Conservation (phyloP, 2,113 vertebrate species). For the Uropsilus gracilis region DNA sequence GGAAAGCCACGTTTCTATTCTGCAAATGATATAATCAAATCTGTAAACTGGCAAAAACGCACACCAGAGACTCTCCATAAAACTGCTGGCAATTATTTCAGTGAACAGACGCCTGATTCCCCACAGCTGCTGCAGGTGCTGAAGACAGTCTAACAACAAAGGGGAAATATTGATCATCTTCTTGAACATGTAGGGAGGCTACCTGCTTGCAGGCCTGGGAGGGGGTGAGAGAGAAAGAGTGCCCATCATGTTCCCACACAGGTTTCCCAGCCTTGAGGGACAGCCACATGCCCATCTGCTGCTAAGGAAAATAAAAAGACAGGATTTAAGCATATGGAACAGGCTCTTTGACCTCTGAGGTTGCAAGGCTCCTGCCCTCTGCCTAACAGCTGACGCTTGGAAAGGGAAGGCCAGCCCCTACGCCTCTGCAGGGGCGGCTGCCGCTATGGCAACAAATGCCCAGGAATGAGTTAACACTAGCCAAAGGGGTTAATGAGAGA, state of each 20-base stretch:
- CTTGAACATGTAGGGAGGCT: conserved; percentile 59
- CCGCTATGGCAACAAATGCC: conserved; percentile 70
- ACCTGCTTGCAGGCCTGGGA: conserved; percentile 35
- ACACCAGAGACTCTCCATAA: conserved; percentile 53
- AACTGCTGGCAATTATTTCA: conserved; percentile 69
- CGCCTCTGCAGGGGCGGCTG: conserved; percentile 21
- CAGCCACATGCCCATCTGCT: conserved; percentile 63
- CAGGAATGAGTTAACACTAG: conserved; percentile 70
- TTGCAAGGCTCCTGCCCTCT: conserved; percentile 51
- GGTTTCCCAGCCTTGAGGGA: conserved; percentile 32
- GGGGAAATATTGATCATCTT: conserved; percentile 54
- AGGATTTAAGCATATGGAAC: conserved; percentile 32
- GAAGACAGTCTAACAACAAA: conserved; percentile 53
- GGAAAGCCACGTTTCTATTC: conserved; percentile 59
- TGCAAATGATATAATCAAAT: conserved; percentile 63
- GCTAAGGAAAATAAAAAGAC: neutral
- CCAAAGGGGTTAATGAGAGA: conserved; percentile 70
- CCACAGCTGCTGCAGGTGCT: conserved; percentile 17
- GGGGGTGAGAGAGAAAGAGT: neutral
- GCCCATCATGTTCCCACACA: conserved; percentile 33
- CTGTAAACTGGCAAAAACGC: conserved; percentile 58
- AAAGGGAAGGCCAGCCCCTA: conserved; percentile 40
- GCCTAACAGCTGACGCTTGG: conserved; percentile 69
- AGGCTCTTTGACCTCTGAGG: conserved; percentile 67
- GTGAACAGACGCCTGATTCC: conserved; percentile 5